Evolutionary conservation across 2,797 vertebrate genomes (phyloP).

Genomic region (Microctenopoma lineatum): DNA sequence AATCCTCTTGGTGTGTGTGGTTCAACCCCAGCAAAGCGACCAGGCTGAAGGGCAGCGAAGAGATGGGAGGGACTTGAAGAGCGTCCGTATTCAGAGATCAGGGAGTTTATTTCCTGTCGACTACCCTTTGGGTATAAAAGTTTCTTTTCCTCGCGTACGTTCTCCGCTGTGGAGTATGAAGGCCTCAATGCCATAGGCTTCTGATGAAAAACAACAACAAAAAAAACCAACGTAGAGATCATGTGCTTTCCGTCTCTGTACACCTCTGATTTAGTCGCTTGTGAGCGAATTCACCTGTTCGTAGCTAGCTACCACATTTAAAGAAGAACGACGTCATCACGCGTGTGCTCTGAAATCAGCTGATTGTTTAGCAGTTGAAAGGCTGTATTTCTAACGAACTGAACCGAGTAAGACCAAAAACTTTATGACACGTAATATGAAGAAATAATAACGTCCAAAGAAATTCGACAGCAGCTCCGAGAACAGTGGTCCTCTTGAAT

Average conservation of each 20-base stretch:
- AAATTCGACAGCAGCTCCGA: constrained; percentile 80
- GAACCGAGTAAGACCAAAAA: constrained; percentile 68
- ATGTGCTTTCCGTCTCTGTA: constrained; percentile 79
- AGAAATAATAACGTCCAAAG: constrained; percentile 64
- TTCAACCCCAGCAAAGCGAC: constrained; percentile 52
- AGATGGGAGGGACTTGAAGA: constrained; percentile 73
- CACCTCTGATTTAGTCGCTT: constrained; percentile 71
- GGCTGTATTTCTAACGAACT: constrained; percentile 65
- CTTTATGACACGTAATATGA: constrained; percentile 54
- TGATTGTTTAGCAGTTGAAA: constrained; percentile 60
- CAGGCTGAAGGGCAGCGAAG: constrained; percentile 56
- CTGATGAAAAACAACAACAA: constrained; percentile 67
- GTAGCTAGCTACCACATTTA: constrained; percentile 71
- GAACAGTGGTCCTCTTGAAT: constrained; percentile 81
- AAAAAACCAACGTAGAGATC: constrained; percentile 58
- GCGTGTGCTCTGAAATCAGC: constrained; percentile 66
- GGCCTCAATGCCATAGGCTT: constrained; percentile 81
- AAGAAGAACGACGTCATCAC: constrained; percentile 69
- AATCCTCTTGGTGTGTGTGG: constrained; percentile 36
- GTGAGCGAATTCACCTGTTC: constrained; percentile 58
- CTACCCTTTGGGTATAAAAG: constrained; percentile 75
- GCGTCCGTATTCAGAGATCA: constrained; percentile 69
- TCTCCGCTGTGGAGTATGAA: constrained; percentile 78
- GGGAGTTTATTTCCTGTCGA: constrained; percentile 55
- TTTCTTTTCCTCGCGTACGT: constrained; percentile 71